Evolutionary conservation across 1,140 invertebrate species (phyloP), one percentile per base, ranked within the genome.

Genomic region (Rhopalosiphum padi): DNA sequence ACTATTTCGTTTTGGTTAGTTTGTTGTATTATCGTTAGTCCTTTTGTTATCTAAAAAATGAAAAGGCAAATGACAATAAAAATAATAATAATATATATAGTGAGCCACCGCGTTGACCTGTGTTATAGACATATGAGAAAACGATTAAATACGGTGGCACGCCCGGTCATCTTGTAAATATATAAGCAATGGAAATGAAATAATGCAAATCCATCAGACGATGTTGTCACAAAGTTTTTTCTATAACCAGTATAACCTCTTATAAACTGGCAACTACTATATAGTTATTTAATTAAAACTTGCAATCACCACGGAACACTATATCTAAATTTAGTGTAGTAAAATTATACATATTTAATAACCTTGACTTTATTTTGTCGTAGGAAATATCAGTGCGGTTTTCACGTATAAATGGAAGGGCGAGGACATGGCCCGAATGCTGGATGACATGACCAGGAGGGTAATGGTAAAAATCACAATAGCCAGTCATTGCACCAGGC

Each of bases 321-420:
- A 46, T 86, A 30, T 18, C 30, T 22, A 23, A 15, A 48, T 51
- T 35, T 21, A 68, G 46, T 35, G 8, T 48, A 43, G 21, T 87
- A 55, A n/a, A 37, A 37, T 87, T 87, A 21, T 55, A 37, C 18
- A n/a, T 37, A 53, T 90, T 41, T 41, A 30, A 90, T 90, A 35
- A n/a, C 55, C 55, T 55, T 53, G 51, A 85, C n/a, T 35, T 25
- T 77, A 85, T 35, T 46, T 35, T 82, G 55, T 95, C 95, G 0
- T 95, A 97, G 97, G 97, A 94, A 97, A 97, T 95, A 97, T 98
- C 93, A 97, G 97, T 83, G 97, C 97, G 18, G 96, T 98, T 77
- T 97, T 98, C 95, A 98, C 97, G 6, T 97, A 96, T 95, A 96
- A 97, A 94, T 96, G 96, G 95, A 97, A 97, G 94, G 97, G 97